Evolutionary conservation across 2,888 invertebrate genomes (phyloP).

Genomic region (Dicyrtoma fusca): DNA sequence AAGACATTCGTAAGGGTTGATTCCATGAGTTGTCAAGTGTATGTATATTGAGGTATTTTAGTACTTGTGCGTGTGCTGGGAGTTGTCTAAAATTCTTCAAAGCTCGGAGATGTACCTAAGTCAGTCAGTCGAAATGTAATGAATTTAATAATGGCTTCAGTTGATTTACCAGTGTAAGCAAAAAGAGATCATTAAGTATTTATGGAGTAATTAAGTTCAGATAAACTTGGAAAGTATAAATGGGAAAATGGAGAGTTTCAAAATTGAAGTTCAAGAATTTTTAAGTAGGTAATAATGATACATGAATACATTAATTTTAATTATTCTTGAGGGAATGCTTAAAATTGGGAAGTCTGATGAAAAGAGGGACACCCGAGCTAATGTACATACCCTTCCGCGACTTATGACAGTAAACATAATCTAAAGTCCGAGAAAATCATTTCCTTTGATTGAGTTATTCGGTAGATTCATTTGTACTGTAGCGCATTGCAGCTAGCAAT

Average conservation of each 20-base stretch:
- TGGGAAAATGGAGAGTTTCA: slow-evolving; percentile 35
- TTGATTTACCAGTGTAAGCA: slow-evolving; percentile 22
- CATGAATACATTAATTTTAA: slow-evolving; percentile 33
- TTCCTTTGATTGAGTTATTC: slow-evolving; percentile 33
- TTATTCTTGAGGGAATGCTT: slow-evolving; percentile 21
- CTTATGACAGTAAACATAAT: neutral
- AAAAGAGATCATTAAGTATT: slow-evolving; percentile 34
- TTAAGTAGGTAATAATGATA: slow-evolving; percentile 29
- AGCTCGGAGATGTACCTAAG: slow-evolving; percentile 10
- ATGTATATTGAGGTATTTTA: too few relatives aligned
- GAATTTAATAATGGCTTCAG: slow-evolving; percentile 28
- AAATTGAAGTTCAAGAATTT: slow-evolving; percentile 34
- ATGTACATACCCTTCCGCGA: neutral
- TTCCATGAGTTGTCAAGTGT: too few relatives aligned
- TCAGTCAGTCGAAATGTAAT: slow-evolving; percentile 14
- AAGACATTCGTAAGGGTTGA: too few relatives aligned
- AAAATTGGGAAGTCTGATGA: slow-evolving; percentile 9
- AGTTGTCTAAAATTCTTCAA: too few relatives aligned
- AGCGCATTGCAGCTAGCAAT: slow-evolving; percentile 33
- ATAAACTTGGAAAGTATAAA: slow-evolving; percentile 30
- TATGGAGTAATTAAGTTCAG: slow-evolving; percentile 32
- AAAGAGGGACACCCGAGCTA: neutral
- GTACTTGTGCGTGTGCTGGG: too few relatives aligned
- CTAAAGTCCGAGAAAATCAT: slow-evolving; percentile 22
- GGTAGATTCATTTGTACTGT: slow-evolving; percentile 2